phyloP scores from a whole-genome alignment of 2,797 vertebrate species.

The Champsocephalus gunnari region DNA sequence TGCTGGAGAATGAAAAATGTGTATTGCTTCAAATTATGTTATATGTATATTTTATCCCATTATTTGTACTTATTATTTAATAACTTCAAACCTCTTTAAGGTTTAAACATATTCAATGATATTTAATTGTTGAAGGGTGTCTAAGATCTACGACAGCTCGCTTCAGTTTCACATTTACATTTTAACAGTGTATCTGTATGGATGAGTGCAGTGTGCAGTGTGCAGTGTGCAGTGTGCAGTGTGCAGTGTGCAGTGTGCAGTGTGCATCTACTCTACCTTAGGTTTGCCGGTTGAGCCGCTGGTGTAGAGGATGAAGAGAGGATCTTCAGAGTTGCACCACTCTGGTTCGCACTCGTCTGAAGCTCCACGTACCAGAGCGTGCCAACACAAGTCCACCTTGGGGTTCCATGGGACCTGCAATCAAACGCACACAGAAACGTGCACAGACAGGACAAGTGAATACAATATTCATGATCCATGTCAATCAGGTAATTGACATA shows the following conservation, averaged over 20 bases:
- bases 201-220: too few relatives aligned
- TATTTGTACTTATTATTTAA: too few relatives aligned
- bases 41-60: too few relatives aligned
- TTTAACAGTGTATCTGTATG: not conserved
- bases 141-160: not conserved
- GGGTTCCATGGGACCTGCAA: conserved; percentile 92
- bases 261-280: conserved; percentile 83
- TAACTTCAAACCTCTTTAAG: too few relatives aligned
- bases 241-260: too few relatives aligned
- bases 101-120: too few relatives aligned
- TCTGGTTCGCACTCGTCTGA: conserved; percentile 92
- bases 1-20: too few relatives aligned
- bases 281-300: conserved; percentile 98
- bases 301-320: conserved; percentile 96
- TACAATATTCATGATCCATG: too few relatives aligned
- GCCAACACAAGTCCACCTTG: conserved; percentile 91
- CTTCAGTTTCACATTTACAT: not conserved
- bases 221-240: too few relatives aligned
- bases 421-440: not conserved
- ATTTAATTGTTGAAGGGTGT: too few relatives aligned
- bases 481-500: not conserved
- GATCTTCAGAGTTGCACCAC: conserved; percentile 95
- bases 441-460: not conserved
- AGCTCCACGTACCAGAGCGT: conserved; percentile 84
- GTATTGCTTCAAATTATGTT: too few relatives aligned